Percentiles rank a stretch among this genome's conserved stretches.
Evolutionary conservation across 2,797 vertebrate genomes (phyloP).

Genomic region (Ptychadena robeensis): DNA sequence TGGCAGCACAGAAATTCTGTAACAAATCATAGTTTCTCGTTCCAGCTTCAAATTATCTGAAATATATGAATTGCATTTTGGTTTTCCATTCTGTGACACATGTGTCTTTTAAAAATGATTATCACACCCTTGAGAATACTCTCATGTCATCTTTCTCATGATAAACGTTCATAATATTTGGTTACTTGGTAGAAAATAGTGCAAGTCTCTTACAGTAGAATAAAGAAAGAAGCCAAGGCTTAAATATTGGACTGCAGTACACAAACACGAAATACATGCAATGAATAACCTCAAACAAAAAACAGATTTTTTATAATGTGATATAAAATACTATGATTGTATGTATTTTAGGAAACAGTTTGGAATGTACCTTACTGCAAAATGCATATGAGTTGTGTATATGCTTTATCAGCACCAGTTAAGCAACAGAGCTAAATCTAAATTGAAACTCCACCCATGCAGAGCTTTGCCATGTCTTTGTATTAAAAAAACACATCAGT

Average conservation of each 20-base stretch:
- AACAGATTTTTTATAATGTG: too few relatives aligned
- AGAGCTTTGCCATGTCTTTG: too few relatives aligned
- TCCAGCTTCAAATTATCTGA: slow-evolving; percentile 44
- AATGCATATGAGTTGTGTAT: too few relatives aligned
- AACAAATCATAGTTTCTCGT: slow-evolving; percentile 19
- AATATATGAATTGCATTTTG: slow-evolving; percentile 27
- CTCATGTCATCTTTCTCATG: slow-evolving; percentile 36
- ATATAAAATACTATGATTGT: too few relatives aligned
- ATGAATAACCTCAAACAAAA: too few relatives aligned
- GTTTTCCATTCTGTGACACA: slow-evolving; percentile 34
- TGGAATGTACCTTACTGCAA: too few relatives aligned
- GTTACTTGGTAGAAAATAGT: slow-evolving; percentile 13
- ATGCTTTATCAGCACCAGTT: too few relatives aligned
- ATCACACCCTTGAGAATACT: slow-evolving; percentile 30
- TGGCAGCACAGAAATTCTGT: slow-evolving; percentile 35
- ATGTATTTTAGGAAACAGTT: too few relatives aligned
- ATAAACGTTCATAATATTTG: not conserved
- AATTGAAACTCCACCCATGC: too few relatives aligned
- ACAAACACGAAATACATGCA: too few relatives aligned
- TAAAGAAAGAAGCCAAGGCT: slow-evolving; percentile 9
- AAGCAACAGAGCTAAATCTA: not conserved
- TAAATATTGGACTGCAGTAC: not conserved
- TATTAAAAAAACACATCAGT: too few relatives aligned
- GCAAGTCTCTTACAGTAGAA: not conserved
- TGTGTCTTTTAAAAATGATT: slow-evolving; percentile 24